These are phyloP conservation scores for Drosophila mettleri DNA, from an alignment of 2,888 invertebrate genomes.

Conservation along the genomic window DNA sequence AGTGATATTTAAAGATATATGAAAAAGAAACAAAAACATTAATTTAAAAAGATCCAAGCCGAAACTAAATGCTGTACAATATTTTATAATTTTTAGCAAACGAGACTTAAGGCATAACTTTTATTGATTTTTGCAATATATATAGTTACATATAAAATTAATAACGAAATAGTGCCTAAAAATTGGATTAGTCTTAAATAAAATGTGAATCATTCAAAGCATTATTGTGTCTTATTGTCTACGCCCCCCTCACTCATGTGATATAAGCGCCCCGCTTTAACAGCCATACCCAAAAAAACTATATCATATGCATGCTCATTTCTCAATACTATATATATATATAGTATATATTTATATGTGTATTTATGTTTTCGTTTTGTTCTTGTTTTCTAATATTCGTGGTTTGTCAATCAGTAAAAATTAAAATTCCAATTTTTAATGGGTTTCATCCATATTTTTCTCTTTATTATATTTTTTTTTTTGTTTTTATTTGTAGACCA, in stretches of 20 bases:
- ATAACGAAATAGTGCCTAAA: constrained; percentile 51
- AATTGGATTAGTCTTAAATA: constrained; percentile 54
- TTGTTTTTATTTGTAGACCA: constrained; percentile 81
- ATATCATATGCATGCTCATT: constrained; percentile 57
- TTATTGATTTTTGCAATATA: constrained; percentile 74
- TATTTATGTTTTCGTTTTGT: constrained; percentile 30
- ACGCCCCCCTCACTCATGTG: background rate
- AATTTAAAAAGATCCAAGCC: constrained; percentile 18
- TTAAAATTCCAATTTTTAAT: constrained; percentile 32
- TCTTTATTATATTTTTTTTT: constrained; percentile 45
- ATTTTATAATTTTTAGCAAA: constrained; percentile 66
- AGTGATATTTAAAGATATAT: constrained; percentile 73
- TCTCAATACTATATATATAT: constrained; percentile 18
- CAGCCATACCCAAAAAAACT: constrained; percentile 18
- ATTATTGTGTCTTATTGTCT: constrained; percentile 64
- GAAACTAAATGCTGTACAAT: constrained; percentile 61
- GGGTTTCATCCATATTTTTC: constrained; percentile 36
- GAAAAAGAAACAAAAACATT: background rate
- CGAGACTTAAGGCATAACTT: constrained; percentile 70
- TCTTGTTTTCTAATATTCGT: constrained; percentile 45
- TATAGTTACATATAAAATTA: constrained; percentile 39
- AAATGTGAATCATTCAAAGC: constrained; percentile 65
- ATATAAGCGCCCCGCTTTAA: constrained; percentile 33
- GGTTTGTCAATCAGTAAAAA: constrained; percentile 26
- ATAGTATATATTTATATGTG: constrained; percentile 18